Conservation (phyloP, 2,888 invertebrate species). For the Drosophila nr. perissopoda region DNA sequence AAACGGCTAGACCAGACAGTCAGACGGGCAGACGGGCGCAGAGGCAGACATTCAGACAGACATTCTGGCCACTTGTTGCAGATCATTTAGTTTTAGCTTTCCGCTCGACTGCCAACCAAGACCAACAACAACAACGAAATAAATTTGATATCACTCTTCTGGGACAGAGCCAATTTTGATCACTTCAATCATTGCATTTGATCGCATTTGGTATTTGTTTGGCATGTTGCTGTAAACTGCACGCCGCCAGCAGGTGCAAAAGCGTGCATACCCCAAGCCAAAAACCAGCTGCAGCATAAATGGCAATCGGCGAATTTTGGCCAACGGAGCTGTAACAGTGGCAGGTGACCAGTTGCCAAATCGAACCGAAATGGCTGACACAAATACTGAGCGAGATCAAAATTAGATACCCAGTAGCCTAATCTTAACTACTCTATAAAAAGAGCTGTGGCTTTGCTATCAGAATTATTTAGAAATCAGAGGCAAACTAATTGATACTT, state of each 20-base stretch:
- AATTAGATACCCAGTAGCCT: constrained; percentile 7
- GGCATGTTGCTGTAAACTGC: neutral
- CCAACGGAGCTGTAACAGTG: neutral
- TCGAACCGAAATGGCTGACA: neutral
- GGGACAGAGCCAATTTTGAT: constrained; percentile 14
- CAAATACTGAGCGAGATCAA: neutral
- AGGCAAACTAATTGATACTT: neutral
- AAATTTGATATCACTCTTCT: constrained; percentile 51
- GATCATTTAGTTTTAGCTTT: constrained; percentile 53
- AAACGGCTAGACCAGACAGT: constrained; percentile 39
- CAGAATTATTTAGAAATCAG: neutral
- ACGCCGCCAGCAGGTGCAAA: constrained; percentile 13
- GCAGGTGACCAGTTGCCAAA: constrained; percentile 36
- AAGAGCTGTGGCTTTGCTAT: neutral
- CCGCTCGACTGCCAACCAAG: constrained; percentile 62
- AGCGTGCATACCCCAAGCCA: constrained; percentile 29
- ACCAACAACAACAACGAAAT: constrained; percentile 23
- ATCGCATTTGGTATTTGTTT: constrained; percentile 5
- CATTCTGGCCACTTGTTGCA: constrained; percentile 35
- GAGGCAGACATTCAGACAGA: neutral
- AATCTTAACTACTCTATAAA: neutral
- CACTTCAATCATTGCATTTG: constrained; percentile 7
- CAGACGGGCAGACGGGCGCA: neutral
- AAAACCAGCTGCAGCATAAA: constrained; percentile 20
- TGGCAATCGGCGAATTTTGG: constrained; percentile 1